These are phyloP conservation scores for Thamnophis sirtalis DNA, from an alignment of 2,113 vertebrate species.

Conservation along the genomic window DNA sequence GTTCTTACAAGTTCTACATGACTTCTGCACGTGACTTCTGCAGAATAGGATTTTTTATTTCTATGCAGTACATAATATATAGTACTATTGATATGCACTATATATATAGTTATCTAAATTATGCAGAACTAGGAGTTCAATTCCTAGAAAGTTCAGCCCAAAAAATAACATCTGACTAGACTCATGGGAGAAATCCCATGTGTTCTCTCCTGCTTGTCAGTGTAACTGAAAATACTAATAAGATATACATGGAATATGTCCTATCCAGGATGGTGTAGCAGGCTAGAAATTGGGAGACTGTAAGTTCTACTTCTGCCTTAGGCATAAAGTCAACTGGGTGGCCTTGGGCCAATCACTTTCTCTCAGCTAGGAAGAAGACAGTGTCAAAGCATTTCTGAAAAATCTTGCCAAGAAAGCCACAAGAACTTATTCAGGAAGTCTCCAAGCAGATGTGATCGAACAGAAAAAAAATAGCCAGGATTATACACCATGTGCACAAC, in stretches of 20 bases:
- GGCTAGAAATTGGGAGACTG: not conserved
- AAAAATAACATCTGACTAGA: not conserved
- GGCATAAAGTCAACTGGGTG: not conserved
- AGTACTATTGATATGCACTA: not conserved
- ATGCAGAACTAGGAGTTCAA: not conserved
- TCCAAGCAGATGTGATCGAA: not conserved
- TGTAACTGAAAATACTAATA: not conserved
- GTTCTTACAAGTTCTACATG: not conserved
- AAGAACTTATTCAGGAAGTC: not conserved
- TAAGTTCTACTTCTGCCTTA: not conserved
- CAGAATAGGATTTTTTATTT: not conserved
- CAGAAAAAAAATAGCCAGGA: not conserved
- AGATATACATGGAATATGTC: not conserved
- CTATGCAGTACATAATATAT: not conserved
- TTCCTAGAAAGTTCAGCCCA: not conserved
- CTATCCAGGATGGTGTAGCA: not conserved
- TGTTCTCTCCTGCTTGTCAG: not conserved
- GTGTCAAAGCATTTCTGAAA: not conserved
- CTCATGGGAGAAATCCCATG: not conserved
- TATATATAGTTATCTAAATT: not conserved
- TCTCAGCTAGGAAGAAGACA: not conserved
- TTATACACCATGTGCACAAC: too few species aligned
- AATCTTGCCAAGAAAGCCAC: too few species aligned
- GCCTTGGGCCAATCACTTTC: not conserved
- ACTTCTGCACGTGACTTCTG: not conserved